phyloP scores from a whole-genome alignment of 1,140 invertebrate genomes.

The Papilio xuthus region DNA sequence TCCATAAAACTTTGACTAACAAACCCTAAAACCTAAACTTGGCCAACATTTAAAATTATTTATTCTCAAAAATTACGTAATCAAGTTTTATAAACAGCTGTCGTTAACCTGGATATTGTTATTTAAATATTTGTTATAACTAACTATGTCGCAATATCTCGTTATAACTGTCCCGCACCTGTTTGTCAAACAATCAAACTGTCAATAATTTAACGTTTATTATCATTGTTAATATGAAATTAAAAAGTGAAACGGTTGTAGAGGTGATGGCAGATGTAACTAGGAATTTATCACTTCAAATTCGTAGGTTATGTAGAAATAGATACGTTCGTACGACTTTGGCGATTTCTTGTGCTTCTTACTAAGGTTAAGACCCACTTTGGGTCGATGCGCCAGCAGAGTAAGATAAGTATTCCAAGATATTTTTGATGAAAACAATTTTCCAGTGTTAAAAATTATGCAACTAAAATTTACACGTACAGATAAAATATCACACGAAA shows the following conservation, averaged over 20 bases:
- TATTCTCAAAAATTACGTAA: no score
- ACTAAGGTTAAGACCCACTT: no score
- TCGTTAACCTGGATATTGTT: neutral
- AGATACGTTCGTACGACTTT: no score
- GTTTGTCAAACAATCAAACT: constrained; percentile 7
- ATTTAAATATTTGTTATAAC: constrained; percentile 23
- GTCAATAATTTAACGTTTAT: constrained; percentile 11
- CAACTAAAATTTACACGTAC: no score
- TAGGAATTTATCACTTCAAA: neutral
- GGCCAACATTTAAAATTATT: neutral
- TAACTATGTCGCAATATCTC: neutral
- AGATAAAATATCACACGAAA: no score
- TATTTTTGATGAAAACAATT: no score
- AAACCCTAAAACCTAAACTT: neutral
- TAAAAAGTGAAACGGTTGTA: neutral
- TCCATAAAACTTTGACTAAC: no score
- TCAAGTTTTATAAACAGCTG: neutral
- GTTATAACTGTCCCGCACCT: constrained; percentile 10
- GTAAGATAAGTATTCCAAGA: no score
- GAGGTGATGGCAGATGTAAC: constrained; percentile 2
- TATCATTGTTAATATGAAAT: constrained; percentile 7
- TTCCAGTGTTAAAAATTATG: no score
- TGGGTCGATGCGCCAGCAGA: no score
- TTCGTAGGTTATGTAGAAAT: no score
- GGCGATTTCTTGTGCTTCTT: no score